A percentile compares a stretch with the other conserved stretches of the same genome.
Conservation (phyloP, 2,888 invertebrate genomes). For the Megamerina dolium region DNA sequence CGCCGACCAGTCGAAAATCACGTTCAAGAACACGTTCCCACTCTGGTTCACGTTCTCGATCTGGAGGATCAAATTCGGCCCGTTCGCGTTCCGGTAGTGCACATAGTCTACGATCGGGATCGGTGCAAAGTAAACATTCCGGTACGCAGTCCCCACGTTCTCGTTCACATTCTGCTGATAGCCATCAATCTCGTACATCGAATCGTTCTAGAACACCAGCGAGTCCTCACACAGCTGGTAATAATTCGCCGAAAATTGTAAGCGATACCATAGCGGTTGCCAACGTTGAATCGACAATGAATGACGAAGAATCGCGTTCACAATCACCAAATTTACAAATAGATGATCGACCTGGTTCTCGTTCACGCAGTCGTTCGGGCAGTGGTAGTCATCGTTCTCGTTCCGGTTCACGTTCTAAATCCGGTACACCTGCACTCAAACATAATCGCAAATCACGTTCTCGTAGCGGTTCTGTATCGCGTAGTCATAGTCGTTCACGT, state of each 20-base stretch:
- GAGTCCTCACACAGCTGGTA: constrained; percentile 8
- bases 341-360: constrained; percentile 47
- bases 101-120: constrained; percentile 35
- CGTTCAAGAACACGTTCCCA: constrained; percentile 24
- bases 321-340: constrained; percentile 54
- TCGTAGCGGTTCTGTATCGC: constrained; percentile 21
- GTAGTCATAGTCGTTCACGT: constrained; percentile 24
- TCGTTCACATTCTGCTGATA: constrained; percentile 29
- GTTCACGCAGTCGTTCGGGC: constrained; percentile 38
- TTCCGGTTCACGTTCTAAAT: constrained; percentile 41
- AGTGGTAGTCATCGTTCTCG: constrained; percentile 30
- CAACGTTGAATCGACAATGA: no score
- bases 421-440: constrained; percentile 21
- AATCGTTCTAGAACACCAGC: constrained; percentile 17
- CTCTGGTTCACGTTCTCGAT: constrained; percentile 24
- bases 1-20: constrained; percentile 44
- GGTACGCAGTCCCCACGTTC: constrained; percentile 20
- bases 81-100: constrained; percentile 32
- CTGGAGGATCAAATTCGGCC: constrained; percentile 21
- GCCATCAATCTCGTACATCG: constrained; percentile 7
- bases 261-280: neutral
- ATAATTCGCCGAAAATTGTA: constrained; percentile 1
- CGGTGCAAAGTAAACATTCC: constrained; percentile 28
- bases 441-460: constrained; percentile 29
- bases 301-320: constrained; percentile 50